Evolutionary conservation across 2,113 vertebrate genomes (phyloP).

Genomic region (Daphoenositta chrysoptera): DNA sequence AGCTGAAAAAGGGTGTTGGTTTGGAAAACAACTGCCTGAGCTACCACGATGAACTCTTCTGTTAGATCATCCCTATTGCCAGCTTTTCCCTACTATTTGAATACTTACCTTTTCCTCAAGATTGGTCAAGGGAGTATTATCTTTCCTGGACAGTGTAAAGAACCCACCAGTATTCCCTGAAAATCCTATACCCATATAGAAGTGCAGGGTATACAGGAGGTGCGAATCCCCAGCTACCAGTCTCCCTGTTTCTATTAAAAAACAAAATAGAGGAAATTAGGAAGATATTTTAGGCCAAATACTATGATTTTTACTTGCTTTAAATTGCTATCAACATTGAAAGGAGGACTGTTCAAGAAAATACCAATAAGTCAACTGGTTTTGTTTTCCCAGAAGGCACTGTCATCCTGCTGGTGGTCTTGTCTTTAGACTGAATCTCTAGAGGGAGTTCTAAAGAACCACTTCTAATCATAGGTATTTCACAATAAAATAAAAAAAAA

Average conservation of each 20-base stretch:
- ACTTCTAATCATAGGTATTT: background rate
- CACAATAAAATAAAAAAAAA: background rate
- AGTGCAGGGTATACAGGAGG: background rate
- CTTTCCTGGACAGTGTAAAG: background rate
- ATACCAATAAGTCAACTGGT: background rate
- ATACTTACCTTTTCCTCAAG: background rate
- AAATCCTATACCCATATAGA: background rate
- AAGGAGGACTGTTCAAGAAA: background rate
- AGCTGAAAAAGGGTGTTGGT: slow-evolving; percentile 21
- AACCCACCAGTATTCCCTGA: background rate
- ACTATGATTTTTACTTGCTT: background rate
- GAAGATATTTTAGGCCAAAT: background rate
- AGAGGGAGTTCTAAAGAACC: background rate
- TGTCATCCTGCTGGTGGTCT: background rate
- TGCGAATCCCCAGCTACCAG: background rate
- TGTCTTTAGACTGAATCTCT: background rate
- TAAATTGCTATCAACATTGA: background rate
- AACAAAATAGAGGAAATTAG: background rate
- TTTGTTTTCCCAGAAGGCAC: background rate
- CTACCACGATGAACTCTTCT: background rate
- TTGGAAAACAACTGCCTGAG: slow-evolving; percentile 13
- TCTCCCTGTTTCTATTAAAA: background rate
- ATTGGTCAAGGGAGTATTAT: background rate
- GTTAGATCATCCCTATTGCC: background rate
- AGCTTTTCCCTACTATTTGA: background rate